Evolutionary conservation across 2,113 vertebrate species (phyloP).

Genomic region (Varanus salvator): DNA sequence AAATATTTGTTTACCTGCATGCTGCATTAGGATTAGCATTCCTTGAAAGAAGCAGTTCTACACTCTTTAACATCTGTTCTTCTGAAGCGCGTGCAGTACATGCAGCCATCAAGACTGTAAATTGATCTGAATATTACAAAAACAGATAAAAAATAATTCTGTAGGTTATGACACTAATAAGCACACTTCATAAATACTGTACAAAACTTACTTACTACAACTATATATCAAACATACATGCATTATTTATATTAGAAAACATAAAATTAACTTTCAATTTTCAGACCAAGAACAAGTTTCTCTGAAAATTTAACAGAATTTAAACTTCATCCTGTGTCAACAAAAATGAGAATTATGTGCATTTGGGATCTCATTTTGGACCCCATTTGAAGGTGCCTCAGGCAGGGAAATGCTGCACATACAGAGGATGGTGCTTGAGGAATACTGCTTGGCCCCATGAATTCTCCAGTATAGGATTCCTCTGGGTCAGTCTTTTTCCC

Average conservation of each 20-base stretch:
- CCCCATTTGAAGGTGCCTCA: no score
- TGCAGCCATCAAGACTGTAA: slow-evolving; percentile 90
- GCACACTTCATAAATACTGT: neutral
- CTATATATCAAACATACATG: neutral
- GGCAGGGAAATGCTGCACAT: no score
- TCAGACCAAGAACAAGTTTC: neutral
- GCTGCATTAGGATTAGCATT: slow-evolving; percentile 87
- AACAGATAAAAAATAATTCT: neutral
- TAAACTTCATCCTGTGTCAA: no score
- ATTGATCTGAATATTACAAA: slow-evolving; percentile 79
- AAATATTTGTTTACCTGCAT: slow-evolving; percentile 83
- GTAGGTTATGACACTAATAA: neutral
- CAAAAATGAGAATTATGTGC: no score
- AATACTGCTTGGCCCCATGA: no score
- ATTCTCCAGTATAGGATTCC: no score
- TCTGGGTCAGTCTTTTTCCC: no score
- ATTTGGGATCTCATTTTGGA: no score
- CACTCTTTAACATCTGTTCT: slow-evolving; percentile 85
- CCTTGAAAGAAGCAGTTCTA: slow-evolving; percentile 92
- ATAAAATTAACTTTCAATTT: neutral
- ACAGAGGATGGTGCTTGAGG: no score
- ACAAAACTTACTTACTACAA: neutral
- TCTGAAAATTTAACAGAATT: neutral
- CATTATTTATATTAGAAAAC: neutral
- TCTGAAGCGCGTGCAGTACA: slow-evolving; percentile 84